These are phyloP conservation scores for Eurytoma adleriae DNA, from an alignment of 2,888 invertebrate genomes.

Conservation along the genomic window DNA sequence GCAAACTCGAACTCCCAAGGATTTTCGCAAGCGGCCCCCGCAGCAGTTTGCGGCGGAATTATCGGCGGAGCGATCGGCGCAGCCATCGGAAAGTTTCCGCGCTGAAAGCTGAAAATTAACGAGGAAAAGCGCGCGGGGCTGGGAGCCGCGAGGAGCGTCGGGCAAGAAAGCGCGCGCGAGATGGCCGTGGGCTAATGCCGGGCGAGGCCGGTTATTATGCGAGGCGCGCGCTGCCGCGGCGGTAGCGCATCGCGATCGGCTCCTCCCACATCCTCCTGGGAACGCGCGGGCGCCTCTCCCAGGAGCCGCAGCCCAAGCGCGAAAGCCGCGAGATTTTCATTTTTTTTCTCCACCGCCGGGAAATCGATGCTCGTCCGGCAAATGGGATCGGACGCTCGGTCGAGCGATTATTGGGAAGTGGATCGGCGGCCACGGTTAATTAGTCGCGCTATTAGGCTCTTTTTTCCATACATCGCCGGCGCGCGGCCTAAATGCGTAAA, in stretches of 20 bases:
- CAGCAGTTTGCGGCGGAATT: neutral
- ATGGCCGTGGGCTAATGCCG: slow-evolving; percentile 21
- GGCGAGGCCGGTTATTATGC: slow-evolving; percentile 45
- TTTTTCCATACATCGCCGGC: neutral
- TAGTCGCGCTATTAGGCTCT: neutral
- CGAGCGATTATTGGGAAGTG: neutral
- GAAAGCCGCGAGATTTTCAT: neutral
- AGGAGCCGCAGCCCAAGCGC: too few relatives aligned
- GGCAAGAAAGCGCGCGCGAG: slow-evolving; percentile 13
- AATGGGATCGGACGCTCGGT: neutral
- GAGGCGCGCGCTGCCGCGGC: slow-evolving; percentile 37
- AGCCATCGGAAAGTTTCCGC: neutral
- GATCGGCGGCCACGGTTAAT: neutral
- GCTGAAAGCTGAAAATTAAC: neutral
- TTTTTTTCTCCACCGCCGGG: neutral
- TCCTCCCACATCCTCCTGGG: slow-evolving; percentile 25
- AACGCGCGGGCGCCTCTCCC: neutral
- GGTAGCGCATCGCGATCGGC: slow-evolving; percentile 40
- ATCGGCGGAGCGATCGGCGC: neutral
- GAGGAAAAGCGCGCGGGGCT: neutral
- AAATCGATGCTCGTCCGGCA: neutral
- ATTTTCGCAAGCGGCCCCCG: neutral
- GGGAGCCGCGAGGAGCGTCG: neutral
- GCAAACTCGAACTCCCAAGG: too few relatives aligned
- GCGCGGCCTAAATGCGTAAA: too few relatives aligned